Conservation (phyloP, 2,797 vertebrate genomes). For the Melanotaenia pygmaea region DNA sequence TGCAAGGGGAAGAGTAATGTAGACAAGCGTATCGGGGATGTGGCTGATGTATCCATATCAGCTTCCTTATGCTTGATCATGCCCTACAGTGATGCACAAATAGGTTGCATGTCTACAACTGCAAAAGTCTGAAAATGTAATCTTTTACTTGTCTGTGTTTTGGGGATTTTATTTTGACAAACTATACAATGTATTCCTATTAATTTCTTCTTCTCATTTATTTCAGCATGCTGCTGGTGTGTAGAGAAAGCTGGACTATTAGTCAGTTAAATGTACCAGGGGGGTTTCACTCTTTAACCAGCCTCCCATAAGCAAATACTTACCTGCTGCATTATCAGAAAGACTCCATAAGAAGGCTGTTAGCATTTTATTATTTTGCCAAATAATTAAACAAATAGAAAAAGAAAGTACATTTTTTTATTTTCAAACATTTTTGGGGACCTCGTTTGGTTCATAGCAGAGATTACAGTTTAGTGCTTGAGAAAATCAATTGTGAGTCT, state of each 20-base stretch:
- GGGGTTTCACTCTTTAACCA: slow-evolving; percentile 35
- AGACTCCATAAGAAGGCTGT: slow-evolving; percentile 24
- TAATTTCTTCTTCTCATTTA: slow-evolving; percentile 53
- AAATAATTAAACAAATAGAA: slow-evolving; percentile 43
- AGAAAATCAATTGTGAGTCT: slow-evolving; percentile 71
- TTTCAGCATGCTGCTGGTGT: slow-evolving; percentile 51
- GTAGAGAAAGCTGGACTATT: slow-evolving; percentile 48
- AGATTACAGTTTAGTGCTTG: slow-evolving; percentile 65
- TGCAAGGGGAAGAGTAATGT: slow-evolving; percentile 49
- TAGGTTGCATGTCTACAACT: slow-evolving; percentile 57
- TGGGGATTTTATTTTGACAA: slow-evolving; percentile 30
- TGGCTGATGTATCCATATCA: slow-evolving; percentile 66
- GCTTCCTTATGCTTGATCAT: slow-evolving; percentile 67
- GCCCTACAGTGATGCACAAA: slow-evolving; percentile 60
- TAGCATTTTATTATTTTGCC: slow-evolving; percentile 9
- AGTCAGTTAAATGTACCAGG: slow-evolving; percentile 68
- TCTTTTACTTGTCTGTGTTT: slow-evolving; percentile 56
- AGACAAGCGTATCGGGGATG: slow-evolving; percentile 60
- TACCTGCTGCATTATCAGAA: slow-evolving; percentile 46
- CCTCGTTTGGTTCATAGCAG: slow-evolving; percentile 51
- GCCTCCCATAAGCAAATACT: slow-evolving; percentile 37
- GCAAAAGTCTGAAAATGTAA: slow-evolving; percentile 60
- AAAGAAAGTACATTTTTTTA: slow-evolving; percentile 34
- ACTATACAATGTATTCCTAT: slow-evolving; percentile 48
- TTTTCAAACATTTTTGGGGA: slow-evolving; percentile 42